A percentile compares a stretch with the other conserved stretches of the same genome.
These are phyloP conservation scores for Tubulanus polymorphus DNA, from an alignment of 2,888 invertebrate species.

Conservation along the genomic window DNA sequence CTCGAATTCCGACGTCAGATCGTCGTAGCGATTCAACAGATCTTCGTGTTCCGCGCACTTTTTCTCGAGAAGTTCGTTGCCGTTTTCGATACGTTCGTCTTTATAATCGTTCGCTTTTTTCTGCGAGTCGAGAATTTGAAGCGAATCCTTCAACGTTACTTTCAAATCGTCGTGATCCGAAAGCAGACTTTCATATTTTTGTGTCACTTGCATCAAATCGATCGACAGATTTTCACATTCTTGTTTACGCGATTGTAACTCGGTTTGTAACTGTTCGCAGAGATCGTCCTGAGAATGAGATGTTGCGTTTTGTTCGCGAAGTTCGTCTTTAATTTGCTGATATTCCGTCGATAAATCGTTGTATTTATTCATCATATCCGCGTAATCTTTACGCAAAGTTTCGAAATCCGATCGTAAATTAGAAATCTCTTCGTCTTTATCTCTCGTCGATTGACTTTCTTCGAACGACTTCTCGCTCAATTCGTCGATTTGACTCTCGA, in stretches of 20 bases:
- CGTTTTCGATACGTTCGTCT: constrained; percentile 29
- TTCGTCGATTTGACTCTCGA: constrained; percentile 35
- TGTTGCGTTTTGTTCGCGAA: not conserved
- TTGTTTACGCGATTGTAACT: not conserved
- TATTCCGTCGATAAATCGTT: not conserved
- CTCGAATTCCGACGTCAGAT: not conserved
- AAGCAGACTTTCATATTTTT: too few relatives aligned
- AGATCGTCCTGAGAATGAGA: constrained; percentile 2
- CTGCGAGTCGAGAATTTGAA: not conserved
- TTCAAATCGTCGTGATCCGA: too few relatives aligned
- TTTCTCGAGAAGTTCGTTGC: constrained; percentile 3
- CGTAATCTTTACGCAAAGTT: not conserved
- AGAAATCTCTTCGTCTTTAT: constrained; percentile 29
- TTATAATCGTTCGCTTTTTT: constrained; percentile 23
- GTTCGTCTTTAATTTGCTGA: not conserved
- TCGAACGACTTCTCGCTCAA: constrained; percentile 27
- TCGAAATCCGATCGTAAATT: constrained; percentile 18
- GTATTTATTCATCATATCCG: constrained; percentile 3
- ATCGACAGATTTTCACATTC: not conserved
- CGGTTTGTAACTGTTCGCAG: not conserved
- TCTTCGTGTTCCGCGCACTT: constrained; percentile 26
- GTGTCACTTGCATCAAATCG: not conserved
- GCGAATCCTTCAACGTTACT: not conserved
- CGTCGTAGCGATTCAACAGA: not conserved
- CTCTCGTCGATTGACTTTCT: constrained; percentile 24